Evolutionary conservation across 2,113 vertebrate species (phyloP).

Genomic region (Hyaena hyaena): DNA sequence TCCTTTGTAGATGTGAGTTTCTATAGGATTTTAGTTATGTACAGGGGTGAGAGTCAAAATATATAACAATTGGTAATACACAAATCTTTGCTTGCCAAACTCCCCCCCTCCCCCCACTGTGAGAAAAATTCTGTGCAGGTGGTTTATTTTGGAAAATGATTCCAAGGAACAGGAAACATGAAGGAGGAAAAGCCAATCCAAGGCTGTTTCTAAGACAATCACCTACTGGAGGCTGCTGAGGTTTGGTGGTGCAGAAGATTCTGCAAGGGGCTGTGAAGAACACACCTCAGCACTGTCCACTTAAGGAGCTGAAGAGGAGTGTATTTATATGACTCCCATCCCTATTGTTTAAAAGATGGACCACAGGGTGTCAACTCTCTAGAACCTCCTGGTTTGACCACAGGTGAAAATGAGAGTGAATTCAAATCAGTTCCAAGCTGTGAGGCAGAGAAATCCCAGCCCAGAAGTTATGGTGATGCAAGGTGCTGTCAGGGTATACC

Average conservation of each 20-base stretch:
- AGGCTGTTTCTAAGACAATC: background rate
- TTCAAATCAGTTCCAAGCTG: background rate
- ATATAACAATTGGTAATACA: background rate
- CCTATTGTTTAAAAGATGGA: background rate
- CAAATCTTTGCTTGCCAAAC: background rate
- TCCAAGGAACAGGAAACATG: background rate
- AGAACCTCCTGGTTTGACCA: background rate
- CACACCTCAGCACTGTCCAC: background rate
- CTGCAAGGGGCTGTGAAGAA: background rate
- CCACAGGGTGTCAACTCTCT: background rate
- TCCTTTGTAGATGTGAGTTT: background rate
- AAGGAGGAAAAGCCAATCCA: background rate
- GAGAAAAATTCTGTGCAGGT: background rate
- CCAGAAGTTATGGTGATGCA: background rate
- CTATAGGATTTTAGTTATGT: background rate
- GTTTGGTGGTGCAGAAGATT: background rate
- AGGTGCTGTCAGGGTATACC: background rate
- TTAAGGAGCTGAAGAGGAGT: background rate
- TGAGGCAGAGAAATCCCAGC: slow-evolving; percentile 21
- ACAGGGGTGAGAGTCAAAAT: background rate
- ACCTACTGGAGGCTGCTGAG: background rate
- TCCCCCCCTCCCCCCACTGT: background rate
- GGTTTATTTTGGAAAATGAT: background rate
- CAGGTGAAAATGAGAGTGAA: background rate
- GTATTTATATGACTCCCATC: background rate